A percentile compares a stretch with the other conserved stretches of the same genome.
Conservation (phyloP, 2,888 invertebrate genomes). For the Dexiosoma caninum region DNA sequence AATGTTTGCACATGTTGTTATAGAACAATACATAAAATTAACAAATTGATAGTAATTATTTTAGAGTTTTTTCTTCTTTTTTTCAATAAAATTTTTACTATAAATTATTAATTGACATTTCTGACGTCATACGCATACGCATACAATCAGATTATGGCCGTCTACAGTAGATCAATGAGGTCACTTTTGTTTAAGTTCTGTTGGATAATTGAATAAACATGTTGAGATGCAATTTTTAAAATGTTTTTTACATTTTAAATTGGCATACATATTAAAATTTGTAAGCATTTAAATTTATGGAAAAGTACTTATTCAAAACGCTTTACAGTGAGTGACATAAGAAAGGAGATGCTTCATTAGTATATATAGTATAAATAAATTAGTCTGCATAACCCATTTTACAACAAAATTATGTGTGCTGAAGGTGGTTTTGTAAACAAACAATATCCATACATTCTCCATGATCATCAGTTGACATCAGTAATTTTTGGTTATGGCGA, state of each 20-base stretch:
- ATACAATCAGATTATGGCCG: conserved; percentile 43
- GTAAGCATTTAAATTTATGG: conserved; percentile 25
- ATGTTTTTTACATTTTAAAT: conserved; percentile 26
- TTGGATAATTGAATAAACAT: conserved; percentile 62
- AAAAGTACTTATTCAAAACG: conserved; percentile 25
- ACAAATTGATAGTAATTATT: conserved; percentile 46
- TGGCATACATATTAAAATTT: conserved; percentile 59
- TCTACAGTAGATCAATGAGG: conserved; percentile 59
- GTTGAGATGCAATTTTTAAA: conserved; percentile 57
- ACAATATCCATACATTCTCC: no score
- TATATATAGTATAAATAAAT: no score
- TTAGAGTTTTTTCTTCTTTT: conserved; percentile 7
- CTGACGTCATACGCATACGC: conserved; percentile 53
- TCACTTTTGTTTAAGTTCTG: conserved; percentile 58
- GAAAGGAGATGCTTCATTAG: no score
- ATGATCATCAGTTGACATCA: no score
- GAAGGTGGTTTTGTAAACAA: no score
- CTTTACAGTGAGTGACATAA: conserved; percentile 15
- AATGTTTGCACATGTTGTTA: conserved; percentile 28
- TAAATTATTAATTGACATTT: conserved; percentile 54
- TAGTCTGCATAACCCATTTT: no score
- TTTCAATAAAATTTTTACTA: conserved; percentile 9
- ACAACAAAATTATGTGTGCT: no score
- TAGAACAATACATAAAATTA: conserved; percentile 31
- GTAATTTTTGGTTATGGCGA: no score